A percentile compares a stretch with the other conserved stretches of the same genome.
phyloP scores from a whole-genome alignment of 2,888 invertebrate species.

The Tineola bisselliella region DNA sequence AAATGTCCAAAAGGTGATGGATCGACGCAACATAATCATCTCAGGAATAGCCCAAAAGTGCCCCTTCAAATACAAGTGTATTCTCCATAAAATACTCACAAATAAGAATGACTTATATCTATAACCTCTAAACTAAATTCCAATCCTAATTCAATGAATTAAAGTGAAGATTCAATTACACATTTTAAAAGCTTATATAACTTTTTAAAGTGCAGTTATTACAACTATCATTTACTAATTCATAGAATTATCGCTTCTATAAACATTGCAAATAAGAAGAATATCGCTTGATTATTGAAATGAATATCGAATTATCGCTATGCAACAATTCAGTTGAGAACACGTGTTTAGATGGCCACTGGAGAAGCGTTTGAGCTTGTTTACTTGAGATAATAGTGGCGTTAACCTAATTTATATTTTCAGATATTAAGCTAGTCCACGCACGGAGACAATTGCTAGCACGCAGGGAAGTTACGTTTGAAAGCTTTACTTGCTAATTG shows the following conservation, averaged over 20 bases:
- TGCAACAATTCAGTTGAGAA: constrained; percentile 34
- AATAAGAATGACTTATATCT: not conserved
- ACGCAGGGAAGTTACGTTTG: too few relatives aligned
- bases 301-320: too few relatives aligned
- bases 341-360: constrained; percentile 62
- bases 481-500: too few relatives aligned
- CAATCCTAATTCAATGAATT: not conserved
- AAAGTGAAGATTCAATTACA: not conserved
- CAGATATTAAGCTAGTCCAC: too few relatives aligned
- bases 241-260: not conserved
- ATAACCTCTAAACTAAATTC: not conserved
- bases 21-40: constrained; percentile 61
- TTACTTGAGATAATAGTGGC: constrained; percentile 38
- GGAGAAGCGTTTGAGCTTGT: constrained; percentile 44
- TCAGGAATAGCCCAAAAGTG: constrained; percentile 47
- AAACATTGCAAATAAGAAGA: not conserved
- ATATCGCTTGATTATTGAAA: not conserved
- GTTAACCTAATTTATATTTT: constrained; percentile 15
- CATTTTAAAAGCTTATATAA: not conserved
- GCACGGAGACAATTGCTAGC: too few relatives aligned
- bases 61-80: constrained; percentile 63
- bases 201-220: too few relatives aligned
- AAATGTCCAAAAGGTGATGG: constrained; percentile 58
- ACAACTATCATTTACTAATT: not conserved
- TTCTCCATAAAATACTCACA: constrained; percentile 32